Evolutionary conservation across 2,113 vertebrate species (phyloP).

Genomic region (Castor canadensis): DNA sequence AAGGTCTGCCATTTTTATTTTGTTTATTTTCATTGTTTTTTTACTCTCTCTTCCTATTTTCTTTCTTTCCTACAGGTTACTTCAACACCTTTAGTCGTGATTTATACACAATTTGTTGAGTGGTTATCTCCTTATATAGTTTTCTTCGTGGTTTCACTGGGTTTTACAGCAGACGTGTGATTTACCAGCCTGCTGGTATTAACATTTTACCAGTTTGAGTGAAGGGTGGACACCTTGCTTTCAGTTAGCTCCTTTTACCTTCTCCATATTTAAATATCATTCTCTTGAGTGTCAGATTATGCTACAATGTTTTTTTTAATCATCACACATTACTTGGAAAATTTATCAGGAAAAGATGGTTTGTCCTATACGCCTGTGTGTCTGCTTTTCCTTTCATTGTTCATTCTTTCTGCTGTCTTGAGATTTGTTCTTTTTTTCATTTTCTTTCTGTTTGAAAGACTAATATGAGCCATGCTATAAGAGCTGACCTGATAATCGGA

Average conservation of each 20-base stretch:
- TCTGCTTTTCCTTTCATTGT: neutral
- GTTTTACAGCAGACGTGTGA: rapidly evolving
- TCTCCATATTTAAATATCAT: neutral
- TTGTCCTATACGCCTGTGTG: neutral
- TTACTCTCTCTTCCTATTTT: neutral
- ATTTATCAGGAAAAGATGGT: neutral
- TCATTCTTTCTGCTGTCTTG: too few species aligned
- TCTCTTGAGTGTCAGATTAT: neutral
- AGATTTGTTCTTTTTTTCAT: neutral
- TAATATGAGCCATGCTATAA: neutral
- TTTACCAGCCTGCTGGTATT: rapidly evolving
- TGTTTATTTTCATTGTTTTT: neutral
- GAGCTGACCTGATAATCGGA: too few species aligned
- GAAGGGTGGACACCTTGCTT: neutral
- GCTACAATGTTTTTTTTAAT: neutral
- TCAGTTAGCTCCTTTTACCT: neutral
- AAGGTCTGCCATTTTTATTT: neutral
- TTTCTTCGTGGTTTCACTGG: neutral
- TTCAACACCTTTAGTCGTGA: neutral
- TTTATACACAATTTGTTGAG: neutral
- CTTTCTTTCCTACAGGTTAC: neutral
- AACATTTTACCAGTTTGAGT: neutral
- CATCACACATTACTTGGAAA: neutral
- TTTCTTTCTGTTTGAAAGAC: neutral
- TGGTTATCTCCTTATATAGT: neutral